Conservation (phyloP, 35 echinoderm and acorn worm genomes). For the Holothuria glaberrima region DNA sequence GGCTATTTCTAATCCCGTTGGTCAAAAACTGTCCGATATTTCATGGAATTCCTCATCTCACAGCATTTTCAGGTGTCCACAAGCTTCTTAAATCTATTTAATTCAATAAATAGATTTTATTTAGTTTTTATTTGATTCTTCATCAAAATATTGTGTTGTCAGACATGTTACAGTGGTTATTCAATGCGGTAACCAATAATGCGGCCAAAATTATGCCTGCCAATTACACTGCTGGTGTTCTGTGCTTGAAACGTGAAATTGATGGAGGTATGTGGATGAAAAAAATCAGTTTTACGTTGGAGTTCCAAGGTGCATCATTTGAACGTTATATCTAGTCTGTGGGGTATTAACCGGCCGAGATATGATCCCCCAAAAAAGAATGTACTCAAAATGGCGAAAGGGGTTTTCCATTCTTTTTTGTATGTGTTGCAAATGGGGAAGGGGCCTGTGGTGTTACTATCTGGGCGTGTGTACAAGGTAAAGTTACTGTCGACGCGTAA, state of each 20-base stretch:
- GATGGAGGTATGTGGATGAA: not conserved
- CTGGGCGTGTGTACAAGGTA: not conserved
- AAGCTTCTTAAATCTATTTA: not conserved
- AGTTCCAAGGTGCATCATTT: no score
- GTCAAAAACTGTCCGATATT: not conserved
- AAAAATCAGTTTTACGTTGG: not conserved
- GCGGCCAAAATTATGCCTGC: no score
- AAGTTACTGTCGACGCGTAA: not conserved
- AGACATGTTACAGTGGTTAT: not conserved
- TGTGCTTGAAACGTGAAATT: constrained; percentile 1
- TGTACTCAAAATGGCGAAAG: no score
- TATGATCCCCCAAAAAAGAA: no score
- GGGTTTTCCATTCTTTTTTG: no score
- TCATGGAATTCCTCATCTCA: constrained; percentile 15
- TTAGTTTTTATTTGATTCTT: no score
- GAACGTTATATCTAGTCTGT: no score
- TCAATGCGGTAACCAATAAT: no score
- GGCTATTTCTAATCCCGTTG: constrained; percentile 7
- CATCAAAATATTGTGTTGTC: not conserved
- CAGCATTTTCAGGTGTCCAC: not conserved
- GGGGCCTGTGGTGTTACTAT: not conserved
- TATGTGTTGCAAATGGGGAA: not conserved
- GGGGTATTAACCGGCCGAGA: no score
- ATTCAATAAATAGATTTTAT: no score
- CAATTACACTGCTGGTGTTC: not conserved